Conservation (phyloP, 2,113 vertebrate genomes). For the Cyanistes caeruleus region DNA sequence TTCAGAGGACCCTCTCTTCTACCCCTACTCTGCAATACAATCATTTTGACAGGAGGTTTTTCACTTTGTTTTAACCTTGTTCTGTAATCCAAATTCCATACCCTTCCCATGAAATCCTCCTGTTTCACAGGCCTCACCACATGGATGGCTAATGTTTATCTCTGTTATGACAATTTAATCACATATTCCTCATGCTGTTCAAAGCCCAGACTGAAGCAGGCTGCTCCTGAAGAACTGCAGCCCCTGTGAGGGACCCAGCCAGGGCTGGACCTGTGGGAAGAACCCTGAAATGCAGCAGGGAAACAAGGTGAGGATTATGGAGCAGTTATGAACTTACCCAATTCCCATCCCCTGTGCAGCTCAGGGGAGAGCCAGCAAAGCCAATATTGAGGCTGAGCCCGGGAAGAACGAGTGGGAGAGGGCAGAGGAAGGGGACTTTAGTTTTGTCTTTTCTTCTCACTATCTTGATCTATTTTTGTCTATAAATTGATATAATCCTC, state of each 20-base stretch:
- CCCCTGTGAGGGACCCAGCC: not conserved
- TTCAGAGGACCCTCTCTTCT: not conserved
- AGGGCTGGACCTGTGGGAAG: not conserved
- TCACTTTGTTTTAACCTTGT: not conserved
- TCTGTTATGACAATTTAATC: not conserved
- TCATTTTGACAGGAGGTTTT: not conserved
- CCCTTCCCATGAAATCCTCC: not conserved
- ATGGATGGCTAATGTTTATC: rapidly evolving
- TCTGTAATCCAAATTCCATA: not conserved
- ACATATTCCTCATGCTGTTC: not conserved
- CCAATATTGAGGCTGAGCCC: not conserved
- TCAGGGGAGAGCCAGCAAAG: not conserved
- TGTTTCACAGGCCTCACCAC: not conserved
- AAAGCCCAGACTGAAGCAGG: not conserved
- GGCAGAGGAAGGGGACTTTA: not conserved
- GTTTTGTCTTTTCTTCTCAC: not conserved
- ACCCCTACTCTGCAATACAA: not conserved
- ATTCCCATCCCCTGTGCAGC: not conserved
- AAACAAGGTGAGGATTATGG: not conserved
- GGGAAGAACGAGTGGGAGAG: not conserved
- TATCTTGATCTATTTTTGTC: not conserved
- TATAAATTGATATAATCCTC: not conserved
- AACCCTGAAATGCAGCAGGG: not conserved
- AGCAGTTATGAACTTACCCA: not conserved
- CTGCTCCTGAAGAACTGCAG: not conserved